Percentiles rank a stretch among this genome's conserved stretches.
Conservation (phyloP, 2,113 vertebrate species). For the Datnioides undecimradiatus region DNA sequence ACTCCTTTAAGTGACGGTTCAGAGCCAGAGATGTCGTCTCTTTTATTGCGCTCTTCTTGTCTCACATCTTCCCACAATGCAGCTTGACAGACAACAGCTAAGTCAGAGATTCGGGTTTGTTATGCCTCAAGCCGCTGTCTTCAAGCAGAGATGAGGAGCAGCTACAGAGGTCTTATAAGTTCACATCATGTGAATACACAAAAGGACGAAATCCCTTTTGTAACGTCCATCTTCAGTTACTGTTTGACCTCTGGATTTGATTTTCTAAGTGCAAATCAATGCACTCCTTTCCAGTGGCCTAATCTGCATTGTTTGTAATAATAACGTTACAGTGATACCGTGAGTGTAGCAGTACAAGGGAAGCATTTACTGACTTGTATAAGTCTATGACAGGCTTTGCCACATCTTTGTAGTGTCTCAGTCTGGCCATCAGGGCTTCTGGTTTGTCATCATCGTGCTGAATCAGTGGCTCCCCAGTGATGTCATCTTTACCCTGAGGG, state of each 20-base stretch:
- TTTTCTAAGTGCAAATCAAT: background rate
- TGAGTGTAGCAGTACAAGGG: too few relatives aligned
- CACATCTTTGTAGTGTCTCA: conserved; percentile 95
- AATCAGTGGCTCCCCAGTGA: conserved; percentile 91
- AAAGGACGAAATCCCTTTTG: background rate
- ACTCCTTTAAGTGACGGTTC: too few relatives aligned
- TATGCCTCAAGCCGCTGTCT: background rate
- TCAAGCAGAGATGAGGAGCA: background rate
- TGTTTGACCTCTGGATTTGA: conserved; percentile 3
- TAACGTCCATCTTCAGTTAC: background rate
- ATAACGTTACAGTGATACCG: background rate
- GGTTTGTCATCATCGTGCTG: conserved; percentile 94
- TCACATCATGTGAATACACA: too few relatives aligned
- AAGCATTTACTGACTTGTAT: conserved; percentile 89
- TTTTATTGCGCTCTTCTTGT: too few relatives aligned
- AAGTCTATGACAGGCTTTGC: conserved; percentile 95
- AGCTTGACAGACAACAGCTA: too few relatives aligned
- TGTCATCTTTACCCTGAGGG: conserved; percentile 90
- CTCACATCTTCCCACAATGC: too few relatives aligned
- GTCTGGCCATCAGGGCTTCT: conserved; percentile 88
- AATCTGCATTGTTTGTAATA: background rate
- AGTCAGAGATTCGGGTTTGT: background rate
- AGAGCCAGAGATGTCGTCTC: too few relatives aligned
- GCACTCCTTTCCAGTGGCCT: background rate
- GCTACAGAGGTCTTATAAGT: background rate